Percentiles rank a stretch among this genome's conserved stretches.
Conservation (phyloP, 1,140 invertebrate genomes). For the Laupala kohalensis region DNA sequence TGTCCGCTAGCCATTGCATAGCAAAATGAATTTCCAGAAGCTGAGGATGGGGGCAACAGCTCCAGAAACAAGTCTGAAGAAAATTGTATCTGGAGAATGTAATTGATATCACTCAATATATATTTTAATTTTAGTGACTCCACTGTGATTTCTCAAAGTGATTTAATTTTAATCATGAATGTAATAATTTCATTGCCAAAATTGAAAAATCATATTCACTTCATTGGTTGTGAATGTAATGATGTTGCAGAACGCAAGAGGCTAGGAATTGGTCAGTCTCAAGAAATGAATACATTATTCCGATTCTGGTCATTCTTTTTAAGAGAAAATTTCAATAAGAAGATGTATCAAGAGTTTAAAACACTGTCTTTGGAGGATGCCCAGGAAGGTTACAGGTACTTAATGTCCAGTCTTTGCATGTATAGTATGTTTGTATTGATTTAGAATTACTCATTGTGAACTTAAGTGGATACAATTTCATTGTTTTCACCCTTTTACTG, state of each 20-base stretch:
- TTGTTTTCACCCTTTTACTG: neutral
- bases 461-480: neutral
- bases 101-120: too few relatives aligned
- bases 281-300: slow-evolving; percentile 95
- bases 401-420: neutral
- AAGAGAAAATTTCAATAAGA: slow-evolving; percentile 93
- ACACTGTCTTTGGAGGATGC: slow-evolving; percentile 86
- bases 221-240: too few relatives aligned
- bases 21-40: too few relatives aligned
- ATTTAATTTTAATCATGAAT: too few relatives aligned
- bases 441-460: neutral
- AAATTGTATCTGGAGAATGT: too few relatives aligned
- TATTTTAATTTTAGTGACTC: too few relatives aligned
- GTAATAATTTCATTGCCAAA: too few relatives aligned
- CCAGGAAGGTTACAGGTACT: slow-evolving; percentile 71
- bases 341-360: slow-evolving; percentile 96
- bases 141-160: too few relatives aligned
- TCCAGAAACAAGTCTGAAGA: too few relatives aligned
- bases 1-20: too few relatives aligned
- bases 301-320: slow-evolving; percentile 99
- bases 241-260: slow-evolving; percentile 65
- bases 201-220: too few relatives aligned
- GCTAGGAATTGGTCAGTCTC: slow-evolving; percentile 81
- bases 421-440: neutral
- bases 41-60: too few relatives aligned